Evolutionary conservation across 2,888 invertebrate genomes (phyloP).

Genomic region (Ennomos fuscantarius): DNA sequence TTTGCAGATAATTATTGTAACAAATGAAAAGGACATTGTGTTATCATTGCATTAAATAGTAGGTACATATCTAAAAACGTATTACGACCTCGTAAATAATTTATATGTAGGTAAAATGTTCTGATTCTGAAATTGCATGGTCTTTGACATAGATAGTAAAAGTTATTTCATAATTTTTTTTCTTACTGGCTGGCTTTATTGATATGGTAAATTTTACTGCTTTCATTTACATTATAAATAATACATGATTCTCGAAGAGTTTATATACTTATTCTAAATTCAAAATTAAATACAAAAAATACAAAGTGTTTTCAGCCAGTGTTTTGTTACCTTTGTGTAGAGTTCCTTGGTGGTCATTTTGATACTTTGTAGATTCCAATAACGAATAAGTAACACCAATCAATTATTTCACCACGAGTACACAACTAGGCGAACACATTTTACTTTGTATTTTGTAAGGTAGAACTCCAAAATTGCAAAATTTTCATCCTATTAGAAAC

Average conservation of each 20-base stretch:
- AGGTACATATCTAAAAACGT: conserved; percentile 5
- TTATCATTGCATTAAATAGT: conserved; percentile 10
- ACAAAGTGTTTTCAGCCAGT: conserved; percentile 22
- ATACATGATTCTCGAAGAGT: conserved; percentile 6
- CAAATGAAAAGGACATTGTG: not conserved
- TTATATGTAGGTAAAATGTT: conserved; percentile 19
- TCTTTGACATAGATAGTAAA: conserved; percentile 44
- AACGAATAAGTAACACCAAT: conserved; percentile 42
- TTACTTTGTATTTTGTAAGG: conserved; percentile 58
- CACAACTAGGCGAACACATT: conserved; percentile 68
- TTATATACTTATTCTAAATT: conserved; percentile 22
- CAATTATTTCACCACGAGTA: conserved; percentile 72
- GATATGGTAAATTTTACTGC: no score
- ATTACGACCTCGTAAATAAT: conserved; percentile 18
- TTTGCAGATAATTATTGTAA: conserved; percentile 12
- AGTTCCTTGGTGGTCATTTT: conserved; percentile 84
- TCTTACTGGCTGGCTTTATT: not conserved
- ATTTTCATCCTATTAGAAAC: conserved; percentile 70
- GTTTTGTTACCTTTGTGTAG: conserved; percentile 76
- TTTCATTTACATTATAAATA: not conserved
- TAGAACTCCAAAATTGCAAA: conserved; percentile 69
- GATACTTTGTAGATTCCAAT: conserved; percentile 39
- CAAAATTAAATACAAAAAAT: conserved; percentile 15
- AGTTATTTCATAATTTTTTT: not conserved
- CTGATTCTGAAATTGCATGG: conserved; percentile 46